phyloP scores from a whole-genome alignment of 2,888 invertebrate species.

The Lutraria lutraria region DNA sequence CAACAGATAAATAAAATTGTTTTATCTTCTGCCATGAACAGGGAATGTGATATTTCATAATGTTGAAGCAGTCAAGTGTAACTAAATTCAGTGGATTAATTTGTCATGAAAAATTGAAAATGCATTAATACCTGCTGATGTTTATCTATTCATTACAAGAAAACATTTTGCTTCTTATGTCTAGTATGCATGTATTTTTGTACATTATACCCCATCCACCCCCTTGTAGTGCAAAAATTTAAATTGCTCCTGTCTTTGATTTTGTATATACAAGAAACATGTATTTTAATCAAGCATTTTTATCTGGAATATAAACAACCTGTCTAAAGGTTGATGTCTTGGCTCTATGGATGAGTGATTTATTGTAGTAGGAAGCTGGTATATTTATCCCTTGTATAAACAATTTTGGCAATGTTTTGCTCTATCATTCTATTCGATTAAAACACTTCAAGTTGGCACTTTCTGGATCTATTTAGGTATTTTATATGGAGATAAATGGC shows the following conservation, averaged over 20 bases:
- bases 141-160: not conserved
- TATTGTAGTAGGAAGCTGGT: conserved; percentile 54
- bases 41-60: not conserved
- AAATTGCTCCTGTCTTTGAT: not conserved
- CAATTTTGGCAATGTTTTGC: conserved; percentile 57
- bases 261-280: conserved; percentile 45
- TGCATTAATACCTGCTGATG: conserved; percentile 2
- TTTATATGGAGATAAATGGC: conserved; percentile 4
- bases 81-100: not conserved
- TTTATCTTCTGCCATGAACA: no score
- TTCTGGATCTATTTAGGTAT: conserved; percentile 43
- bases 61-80: not conserved
- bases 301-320: conserved; percentile 60
- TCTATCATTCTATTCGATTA: conserved; percentile 52
- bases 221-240: not conserved
- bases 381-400: conserved; percentile 68
- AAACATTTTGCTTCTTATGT: not conserved
- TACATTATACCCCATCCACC: not conserved
- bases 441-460: conserved; percentile 49
- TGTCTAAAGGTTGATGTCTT: conserved; percentile 49
- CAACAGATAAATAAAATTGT: no score
- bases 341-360: conserved; percentile 62
- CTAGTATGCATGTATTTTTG: not conserved
- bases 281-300: conserved; percentile 58
- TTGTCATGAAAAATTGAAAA: conserved; percentile 17